Evolutionary conservation across 2,888 invertebrate genomes (phyloP).

Genomic region (Cheiracanthium punctorium): DNA sequence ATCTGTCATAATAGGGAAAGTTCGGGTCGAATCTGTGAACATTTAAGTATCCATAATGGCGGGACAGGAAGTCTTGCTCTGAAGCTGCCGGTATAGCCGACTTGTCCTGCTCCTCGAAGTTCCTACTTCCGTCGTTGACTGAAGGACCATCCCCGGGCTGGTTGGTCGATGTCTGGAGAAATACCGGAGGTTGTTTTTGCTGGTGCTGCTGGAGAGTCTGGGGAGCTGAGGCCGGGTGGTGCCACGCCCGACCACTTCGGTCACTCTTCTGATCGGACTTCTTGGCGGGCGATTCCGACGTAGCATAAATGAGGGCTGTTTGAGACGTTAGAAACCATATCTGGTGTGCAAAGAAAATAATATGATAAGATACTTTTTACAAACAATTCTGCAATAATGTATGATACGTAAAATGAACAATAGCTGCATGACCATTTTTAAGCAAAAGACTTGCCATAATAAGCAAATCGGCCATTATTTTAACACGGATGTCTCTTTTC

Average conservation of each 20-base stretch:
- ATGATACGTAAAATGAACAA: no score
- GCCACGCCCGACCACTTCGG: constrained; percentile 38
- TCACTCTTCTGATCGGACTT: constrained; percentile 4
- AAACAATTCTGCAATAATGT: no score
- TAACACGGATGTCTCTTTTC: no score
- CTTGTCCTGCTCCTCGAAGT: constrained; percentile 51
- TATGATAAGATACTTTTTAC: no score
- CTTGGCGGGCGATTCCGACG: constrained; percentile 12
- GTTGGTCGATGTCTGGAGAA: constrained; percentile 40
- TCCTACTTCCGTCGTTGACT: constrained; percentile 23
- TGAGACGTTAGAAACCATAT: not conserved
- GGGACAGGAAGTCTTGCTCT: constrained; percentile 53
- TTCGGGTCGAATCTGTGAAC: constrained; percentile 64
- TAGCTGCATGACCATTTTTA: no score
- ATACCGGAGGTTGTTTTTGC: constrained; percentile 24
- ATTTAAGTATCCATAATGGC: constrained; percentile 61
- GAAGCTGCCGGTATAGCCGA: constrained; percentile 34
- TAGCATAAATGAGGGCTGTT: not conserved
- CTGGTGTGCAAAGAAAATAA: not conserved
- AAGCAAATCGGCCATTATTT: no score
- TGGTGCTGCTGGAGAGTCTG: constrained; percentile 43
- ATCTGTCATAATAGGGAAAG: constrained; percentile 37
- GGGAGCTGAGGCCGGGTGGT: constrained; percentile 27
- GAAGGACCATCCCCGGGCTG: constrained; percentile 24
- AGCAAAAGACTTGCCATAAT: no score